Base-by-base conservation (phyloP, 2,113 vertebrate species). In the Platysteira castanea region DNA sequence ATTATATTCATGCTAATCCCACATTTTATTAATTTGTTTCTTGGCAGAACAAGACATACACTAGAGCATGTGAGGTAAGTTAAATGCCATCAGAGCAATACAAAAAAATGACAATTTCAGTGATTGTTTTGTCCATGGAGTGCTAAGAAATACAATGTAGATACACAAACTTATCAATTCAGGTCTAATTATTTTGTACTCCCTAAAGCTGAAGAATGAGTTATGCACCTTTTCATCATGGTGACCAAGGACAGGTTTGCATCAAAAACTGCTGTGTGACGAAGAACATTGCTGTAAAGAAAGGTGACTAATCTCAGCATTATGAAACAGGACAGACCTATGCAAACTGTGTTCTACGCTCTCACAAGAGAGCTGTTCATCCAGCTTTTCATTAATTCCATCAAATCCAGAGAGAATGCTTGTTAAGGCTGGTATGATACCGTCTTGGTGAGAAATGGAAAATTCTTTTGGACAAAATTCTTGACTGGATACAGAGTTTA, bases 11-110 rank as follows among this genome's bases (percentile, higher is more conserved):
- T 82, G 35, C 35, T 96, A 87, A 96, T 22, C n/a, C 13, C 2
- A 8, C 22, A 23, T 81, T 47, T 61, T 87, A 70, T 87, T 84
- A n/a, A 91, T 94, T 81, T 96, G 16, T 64, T 96, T 80, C 39
- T 84, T 53, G 92, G 33, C 94, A 98, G 97, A 97, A 98, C 4
- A 35, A 94, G 71, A 96, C 94, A 13, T 98, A 97, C 41, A 44
- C 15, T 35, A 96, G 95, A 57, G 15, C 65, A 61, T 97, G 84
- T 96, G 97, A 98, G 96, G 97, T 98, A 90, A 97, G 97, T 91
- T 89, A 60, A 68, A 69, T 54, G 14, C 46, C 46, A 42, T 63
- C 24, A 67, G 23, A 84, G 11, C 50, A 83, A 42, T 14, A 42
- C 10, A 46, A 63, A 63, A 33, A 13, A 30, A 21, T 28, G 7